Evolutionary conservation across 2,888 invertebrate genomes (phyloP), one percentile per base, ranked within the genome.

Genomic region (Drosophila trichaetosa): DNA sequence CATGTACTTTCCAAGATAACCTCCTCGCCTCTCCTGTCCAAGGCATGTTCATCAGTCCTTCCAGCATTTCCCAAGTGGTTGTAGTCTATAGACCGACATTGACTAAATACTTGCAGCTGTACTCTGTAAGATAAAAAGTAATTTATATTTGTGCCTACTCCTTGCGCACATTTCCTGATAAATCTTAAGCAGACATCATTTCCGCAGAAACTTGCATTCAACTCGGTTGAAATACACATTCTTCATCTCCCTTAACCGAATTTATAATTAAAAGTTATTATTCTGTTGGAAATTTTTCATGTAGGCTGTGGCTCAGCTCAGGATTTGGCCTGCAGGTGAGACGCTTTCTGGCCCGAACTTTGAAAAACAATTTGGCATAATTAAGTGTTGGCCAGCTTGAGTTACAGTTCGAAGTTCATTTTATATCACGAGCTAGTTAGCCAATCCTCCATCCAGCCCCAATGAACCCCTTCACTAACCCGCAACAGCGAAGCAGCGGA

Each of bases 361-460:
- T 57, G 46, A 59, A 62, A 76, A 71, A 80, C 80, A 78, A 80
- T 80, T 80, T 66, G 46, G 64, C 61, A 68, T 76, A 76, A 78
- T 80, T 76, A 78, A 76, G 78, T 80, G 77, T 76, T 62, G 62
- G 68, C 78, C 76, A 76, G 64, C 49, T 76, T 62, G 54, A 57
- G 51, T 52, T 59, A 76, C 71, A 59, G 69, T 68, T 76, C 58
- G 69, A 60, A 53, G 68, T 63, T 73, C 34, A 58, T 62, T 75
- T 56, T 31, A n/a, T 54, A 36, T 49, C n/a, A 16, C 31, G 29
- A 21, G 29, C 31, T 42, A 57, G 56, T 29, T 42, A 42, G 40
- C 38, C n/a, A 31, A 29, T n/a, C 31, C 13, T n/a, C 8, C 8
- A 16, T 8, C 8, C 54, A 27, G 40, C 21, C 31, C 6, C n/a